phyloP scores from a whole-genome alignment of 1,140 invertebrate species.

The Mamestra configurata region DNA sequence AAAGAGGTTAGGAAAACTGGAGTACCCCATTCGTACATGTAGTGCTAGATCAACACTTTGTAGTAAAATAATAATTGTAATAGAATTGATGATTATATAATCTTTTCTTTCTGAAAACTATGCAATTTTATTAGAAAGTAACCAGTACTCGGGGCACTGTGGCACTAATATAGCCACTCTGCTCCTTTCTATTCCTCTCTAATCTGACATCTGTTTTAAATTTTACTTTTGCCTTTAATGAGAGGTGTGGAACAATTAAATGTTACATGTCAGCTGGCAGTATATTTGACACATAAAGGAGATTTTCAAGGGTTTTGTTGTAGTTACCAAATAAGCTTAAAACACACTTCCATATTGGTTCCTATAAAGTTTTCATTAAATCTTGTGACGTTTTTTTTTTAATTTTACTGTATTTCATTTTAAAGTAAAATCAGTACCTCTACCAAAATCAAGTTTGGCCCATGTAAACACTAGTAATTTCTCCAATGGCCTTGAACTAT shows the following conservation, averaged over 20 bases:
- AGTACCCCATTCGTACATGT: not conserved
- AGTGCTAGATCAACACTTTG: not conserved
- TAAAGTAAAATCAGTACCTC: too few species aligned
- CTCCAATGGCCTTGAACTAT: conserved; percentile 41
- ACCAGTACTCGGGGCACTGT: not conserved
- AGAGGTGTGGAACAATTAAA: not conserved
- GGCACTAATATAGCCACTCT: not conserved
- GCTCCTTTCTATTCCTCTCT: conserved; percentile 12
- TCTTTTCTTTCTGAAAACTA: not conserved
- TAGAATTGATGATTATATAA: conserved; percentile 6
- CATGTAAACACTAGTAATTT: conserved; percentile 40
- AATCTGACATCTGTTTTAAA: conserved; percentile 5
- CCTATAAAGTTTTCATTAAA: too few species aligned
- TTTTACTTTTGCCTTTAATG: not conserved
- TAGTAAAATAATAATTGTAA: not conserved
- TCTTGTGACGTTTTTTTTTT: too few species aligned
- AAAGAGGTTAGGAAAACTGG: conserved; percentile 41
- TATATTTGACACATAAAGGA: not conserved
- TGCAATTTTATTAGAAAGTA: not conserved
- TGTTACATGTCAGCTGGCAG: not conserved
- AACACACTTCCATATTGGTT: too few species aligned
- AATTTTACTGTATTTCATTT: too few species aligned
- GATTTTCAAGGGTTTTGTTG: too few species aligned
- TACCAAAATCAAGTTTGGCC: not conserved
- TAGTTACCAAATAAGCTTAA: too few species aligned